Evolutionary conservation across 2,888 invertebrate genomes (phyloP).

Genomic region (Maniola hyperantus): DNA sequence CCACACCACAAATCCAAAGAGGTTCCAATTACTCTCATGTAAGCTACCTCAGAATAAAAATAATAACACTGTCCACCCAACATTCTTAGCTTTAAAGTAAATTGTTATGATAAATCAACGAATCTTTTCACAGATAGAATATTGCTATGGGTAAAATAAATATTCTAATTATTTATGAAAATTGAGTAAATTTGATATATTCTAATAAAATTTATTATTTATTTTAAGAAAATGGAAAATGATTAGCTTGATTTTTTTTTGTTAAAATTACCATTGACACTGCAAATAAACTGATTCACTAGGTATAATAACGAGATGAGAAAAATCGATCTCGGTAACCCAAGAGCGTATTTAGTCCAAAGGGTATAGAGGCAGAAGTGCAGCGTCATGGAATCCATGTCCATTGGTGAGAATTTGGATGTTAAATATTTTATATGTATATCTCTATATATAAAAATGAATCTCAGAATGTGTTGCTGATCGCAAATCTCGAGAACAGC

Average conservation of each 20-base stretch:
- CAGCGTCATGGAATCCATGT: no score
- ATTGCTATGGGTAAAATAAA: not conserved
- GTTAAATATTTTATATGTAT: no score
- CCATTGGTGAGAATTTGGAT: no score
- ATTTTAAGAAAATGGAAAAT: not conserved
- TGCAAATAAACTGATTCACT: not conserved
- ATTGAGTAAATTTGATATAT: not conserved
- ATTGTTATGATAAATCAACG: slow-evolving; percentile 49
- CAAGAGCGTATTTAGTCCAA: no score
- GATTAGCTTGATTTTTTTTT: not conserved
- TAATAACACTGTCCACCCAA: slow-evolving; percentile 75
- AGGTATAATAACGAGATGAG: not conserved
- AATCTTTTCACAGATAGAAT: slow-evolving; percentile 49
- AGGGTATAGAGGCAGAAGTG: no score
- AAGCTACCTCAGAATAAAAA: slow-evolving; percentile 53
- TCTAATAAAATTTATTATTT: not conserved
- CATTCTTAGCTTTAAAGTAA: slow-evolving; percentile 67
- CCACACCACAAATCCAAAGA: slow-evolving; percentile 20
- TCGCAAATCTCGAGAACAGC: no score
- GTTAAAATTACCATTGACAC: not conserved
- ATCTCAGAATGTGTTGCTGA: no score
- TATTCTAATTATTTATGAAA: not conserved
- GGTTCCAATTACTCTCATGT: slow-evolving; percentile 59
- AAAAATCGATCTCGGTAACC: no score
- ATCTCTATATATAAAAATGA: no score